Evolutionary conservation across 2,797 vertebrate species (phyloP), one percentile per base, ranked within the genome.

Genomic region (Coracias cyanogaster): DNA sequence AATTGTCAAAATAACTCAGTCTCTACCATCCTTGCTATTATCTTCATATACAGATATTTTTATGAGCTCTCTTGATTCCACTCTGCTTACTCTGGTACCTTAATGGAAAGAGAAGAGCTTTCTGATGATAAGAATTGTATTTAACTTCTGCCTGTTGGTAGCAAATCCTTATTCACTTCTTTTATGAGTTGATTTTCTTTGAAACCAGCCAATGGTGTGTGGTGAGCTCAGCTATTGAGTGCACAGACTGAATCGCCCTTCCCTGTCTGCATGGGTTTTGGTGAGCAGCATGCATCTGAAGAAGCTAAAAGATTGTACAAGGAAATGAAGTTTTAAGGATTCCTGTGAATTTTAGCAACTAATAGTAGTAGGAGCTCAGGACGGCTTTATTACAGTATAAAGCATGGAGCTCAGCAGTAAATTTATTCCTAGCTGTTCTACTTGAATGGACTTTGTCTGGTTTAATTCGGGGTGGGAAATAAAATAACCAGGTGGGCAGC

Each of bases 371-470:
- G 29, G 54, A 57, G 28, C 54, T 90, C 41, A 4, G 48, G 70
- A 82, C 92, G 67, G 39, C 5, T 89, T 94, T 96, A 87, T 57
- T 92, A 39, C 19, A 35, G 22, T 54, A 55, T 55, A 52, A 90
- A 90, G 37, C 8, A 39, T n/a, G 16, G 54, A 54, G 46, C 37
- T 72, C 28, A 41, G 76, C 60, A 82, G 76, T 39, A 79, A 95
- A 91, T 83, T 93, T 94, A 94, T 96, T 95, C 90, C 95, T 52
- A 43, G 78, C 19, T 90, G 83, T 91, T 92, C 69, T 71, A 18
- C 62, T 58, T 78, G n/a, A 46, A 39, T 33, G 54, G 73, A 18
- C 9, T 48, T n/a, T 80, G 25, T 43, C 77, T 84, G 66, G 51
- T 83, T 89, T 86, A 82, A 79, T 82, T 83, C 11, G 45, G 45